Base-by-base conservation (phyloP, 2,113 vertebrate genomes). In the Paedocypris sp. region DNA sequence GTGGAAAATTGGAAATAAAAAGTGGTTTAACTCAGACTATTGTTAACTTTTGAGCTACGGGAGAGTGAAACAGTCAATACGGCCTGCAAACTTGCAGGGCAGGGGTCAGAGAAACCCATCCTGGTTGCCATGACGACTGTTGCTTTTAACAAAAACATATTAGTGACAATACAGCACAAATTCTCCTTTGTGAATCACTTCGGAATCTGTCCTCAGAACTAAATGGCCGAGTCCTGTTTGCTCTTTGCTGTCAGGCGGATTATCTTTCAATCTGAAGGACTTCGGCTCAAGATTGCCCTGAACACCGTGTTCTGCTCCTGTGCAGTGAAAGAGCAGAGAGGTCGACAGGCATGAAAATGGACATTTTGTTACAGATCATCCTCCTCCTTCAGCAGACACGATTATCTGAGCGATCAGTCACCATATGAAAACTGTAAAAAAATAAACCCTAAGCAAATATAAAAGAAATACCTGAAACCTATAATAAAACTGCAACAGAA, bases 91-190 rank as follows among this genome's bases (percentile, higher is more conserved):
- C 26, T 2, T 1, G 18, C 26, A 20, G 50, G 49, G 25, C 41
- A 63, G 22, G 38, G 69, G 33, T 53, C 41, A 50, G 20, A 36
- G n/a, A n/a, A n/a, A n/a, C n/a, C n/a, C n/a, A n/a, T n/a, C n/a
- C n/a, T n/a, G n/a, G n/a, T n/a, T n/a, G n/a, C n/a, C n/a, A n/a
- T n/a, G n/a, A n/a, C n/a, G n/a, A n/a, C n/a, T n/a, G n/a, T n/a
- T n/a, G n/a, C n/a, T n/a, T n/a, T n/a, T n/a, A n/a, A n/a, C n/a
- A n/a, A n/a, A n/a, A n/a, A n/a, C n/a, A n/a, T n/a, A n/a, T n/a
- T n/a, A n/a, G n/a, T n/a, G n/a, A n/a, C n/a, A n/a, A n/a, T n/a
- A n/a, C n/a, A n/a, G n/a, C n/a, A n/a, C n/a, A n/a, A n/a, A n/a
- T n/a, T n/a, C n/a, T n/a, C n/a, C n/a, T n/a, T n/a, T n/a, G n/a